These are phyloP conservation scores for Octonoba sinensis DNA, from an alignment of 2,888 invertebrate species.

Conservation along the genomic window DNA sequence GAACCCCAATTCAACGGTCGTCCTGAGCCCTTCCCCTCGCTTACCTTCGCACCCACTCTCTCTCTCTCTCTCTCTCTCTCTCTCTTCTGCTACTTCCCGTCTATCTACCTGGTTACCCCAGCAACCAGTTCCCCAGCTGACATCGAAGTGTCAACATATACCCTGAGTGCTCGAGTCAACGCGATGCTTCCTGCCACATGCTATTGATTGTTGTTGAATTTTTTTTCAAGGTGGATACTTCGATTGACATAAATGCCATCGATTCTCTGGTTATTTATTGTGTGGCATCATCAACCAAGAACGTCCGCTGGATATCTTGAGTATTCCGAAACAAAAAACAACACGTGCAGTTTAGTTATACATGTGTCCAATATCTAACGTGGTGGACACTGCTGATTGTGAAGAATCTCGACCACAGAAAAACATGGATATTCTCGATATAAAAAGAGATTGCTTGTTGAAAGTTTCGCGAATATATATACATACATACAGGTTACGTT, in stretches of 20 bases:
- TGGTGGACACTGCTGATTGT: too few relatives aligned
- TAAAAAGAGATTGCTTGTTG: too few relatives aligned
- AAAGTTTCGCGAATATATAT: too few relatives aligned
- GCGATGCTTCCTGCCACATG: slow-evolving; percentile 6
- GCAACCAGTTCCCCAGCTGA: slow-evolving; percentile 59
- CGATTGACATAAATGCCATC: too few relatives aligned
- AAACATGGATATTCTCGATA: too few relatives aligned
- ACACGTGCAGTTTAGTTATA: too few relatives aligned
- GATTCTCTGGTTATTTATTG: not conserved
- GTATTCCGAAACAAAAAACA: too few relatives aligned
- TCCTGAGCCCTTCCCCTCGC: not conserved
- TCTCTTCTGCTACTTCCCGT: slow-evolving; percentile 36
- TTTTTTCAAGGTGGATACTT: too few relatives aligned
- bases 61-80: not conserved
- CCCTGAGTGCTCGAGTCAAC: slow-evolving; percentile 6
- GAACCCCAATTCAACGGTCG: slow-evolving; percentile 1
- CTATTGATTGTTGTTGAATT: slow-evolving; percentile 16
- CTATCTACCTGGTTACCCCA: slow-evolving; percentile 59
- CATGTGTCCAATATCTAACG: too few relatives aligned
- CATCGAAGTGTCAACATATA: slow-evolving; percentile 54
- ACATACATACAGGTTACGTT: too few relatives aligned
- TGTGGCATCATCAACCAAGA: not conserved
- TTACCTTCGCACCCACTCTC: not conserved
- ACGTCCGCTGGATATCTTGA: too few relatives aligned
- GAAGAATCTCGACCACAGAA: too few relatives aligned